Evolutionary conservation across 2,888 invertebrate genomes (phyloP).

Genomic region (Aquatica leii): DNA sequence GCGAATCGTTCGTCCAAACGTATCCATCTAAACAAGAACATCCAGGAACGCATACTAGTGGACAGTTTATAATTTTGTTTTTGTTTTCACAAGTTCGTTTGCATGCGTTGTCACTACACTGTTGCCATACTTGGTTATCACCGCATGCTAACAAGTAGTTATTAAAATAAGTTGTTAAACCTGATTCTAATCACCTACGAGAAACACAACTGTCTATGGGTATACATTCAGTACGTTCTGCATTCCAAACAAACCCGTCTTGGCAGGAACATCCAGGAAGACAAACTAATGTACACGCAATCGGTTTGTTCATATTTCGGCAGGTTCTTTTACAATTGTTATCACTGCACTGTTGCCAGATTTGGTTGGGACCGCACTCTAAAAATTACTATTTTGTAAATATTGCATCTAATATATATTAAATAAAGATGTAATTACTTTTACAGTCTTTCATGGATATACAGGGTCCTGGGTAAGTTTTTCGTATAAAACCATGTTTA

Average conservation of each 20-base stretch:
- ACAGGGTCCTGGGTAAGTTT: background rate
- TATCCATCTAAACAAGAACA: background rate
- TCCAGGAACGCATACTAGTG: background rate
- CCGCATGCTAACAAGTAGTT: background rate
- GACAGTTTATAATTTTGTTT: too few relatives aligned
- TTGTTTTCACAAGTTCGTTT: too few relatives aligned
- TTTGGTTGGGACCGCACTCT: constrained; percentile 1
- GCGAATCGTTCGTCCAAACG: background rate
- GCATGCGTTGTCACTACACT: background rate
- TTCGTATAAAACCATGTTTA: background rate
- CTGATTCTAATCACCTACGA: too few relatives aligned
- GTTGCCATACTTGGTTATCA: background rate
- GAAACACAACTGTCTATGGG: background rate
- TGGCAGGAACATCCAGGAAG: constrained; percentile 34
- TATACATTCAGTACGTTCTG: background rate
- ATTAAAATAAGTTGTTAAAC: too few relatives aligned
- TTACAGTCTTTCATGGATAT: background rate
- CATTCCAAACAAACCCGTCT: constrained; percentile 26
- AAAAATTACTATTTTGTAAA: background rate
- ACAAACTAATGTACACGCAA: background rate
- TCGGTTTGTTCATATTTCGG: background rate
- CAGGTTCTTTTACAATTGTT: background rate
- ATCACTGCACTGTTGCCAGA: background rate
- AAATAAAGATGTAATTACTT: too few relatives aligned
- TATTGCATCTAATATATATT: too few relatives aligned